Evolutionary conservation across 2,888 invertebrate species (phyloP), one percentile per base, ranked within the genome.

Genomic region (Melitaea athalia): DNA sequence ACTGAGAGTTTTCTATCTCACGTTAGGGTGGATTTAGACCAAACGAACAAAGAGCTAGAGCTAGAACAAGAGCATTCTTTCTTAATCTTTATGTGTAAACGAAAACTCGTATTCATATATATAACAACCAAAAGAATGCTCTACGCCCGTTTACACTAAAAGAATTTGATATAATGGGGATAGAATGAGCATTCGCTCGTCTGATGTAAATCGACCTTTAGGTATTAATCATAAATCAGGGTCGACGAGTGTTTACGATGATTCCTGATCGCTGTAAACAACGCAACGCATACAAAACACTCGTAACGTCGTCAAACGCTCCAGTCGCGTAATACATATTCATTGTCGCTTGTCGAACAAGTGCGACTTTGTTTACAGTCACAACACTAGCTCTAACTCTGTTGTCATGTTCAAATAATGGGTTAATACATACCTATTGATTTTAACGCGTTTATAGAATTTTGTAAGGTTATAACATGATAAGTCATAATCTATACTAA

Each of bases 341-440:
- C 64, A 71, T 63, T 38, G 47, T 57, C 66, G 63, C 47, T 71
- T 66, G 71, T 55, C 53, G 52, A 60, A 61, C 63, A 66, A 63
- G 31, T 63, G 68, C 42, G n/a, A 55, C 68, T 65, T 42, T 57
- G 66, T 60, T 69, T 64, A 66, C 59, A 49, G 57, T 15, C n/a
- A 45, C 47, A 24, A 15, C n/a, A 17, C 24, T 14, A 60, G 45
- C 53, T 38, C 55, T 67, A 61, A 62, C 67, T 67, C 62, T 62
- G 61, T 55, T 33, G 42, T 49, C 47, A n/a, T 55, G 17, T 50
- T 33, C 49, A 66, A 45, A 17, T n/a, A 24, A 5, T 24, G 38
- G 38, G 1, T 38, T 38, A n/a, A n/a, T n/a, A 45, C 7, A 45
- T 8, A 5, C 24, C 6, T 43, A 6, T 24, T 45, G 12, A 17